Conservation (phyloP, 2,888 invertebrate species). For the Tetragonula carbonaria region DNA sequence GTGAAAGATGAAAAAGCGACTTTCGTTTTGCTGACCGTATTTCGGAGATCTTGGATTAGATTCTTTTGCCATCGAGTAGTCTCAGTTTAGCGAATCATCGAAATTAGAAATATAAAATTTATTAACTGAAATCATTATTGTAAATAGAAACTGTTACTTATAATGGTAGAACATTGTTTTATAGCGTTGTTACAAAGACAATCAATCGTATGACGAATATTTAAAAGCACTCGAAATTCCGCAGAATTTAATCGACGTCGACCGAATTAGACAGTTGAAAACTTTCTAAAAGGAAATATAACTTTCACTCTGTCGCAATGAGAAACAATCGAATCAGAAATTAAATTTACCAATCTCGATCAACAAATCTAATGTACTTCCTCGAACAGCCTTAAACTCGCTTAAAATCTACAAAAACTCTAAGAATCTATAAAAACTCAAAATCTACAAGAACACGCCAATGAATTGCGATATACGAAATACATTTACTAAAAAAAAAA, state of each 20-base stretch:
- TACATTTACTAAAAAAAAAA: neutral
- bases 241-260: neutral
- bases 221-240: neutral
- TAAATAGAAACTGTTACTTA: too few relatives aligned
- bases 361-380: neutral
- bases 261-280: neutral
- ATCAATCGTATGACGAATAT: neutral
- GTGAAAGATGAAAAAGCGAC: neutral
- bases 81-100: too few relatives aligned
- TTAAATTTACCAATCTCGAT: neutral
- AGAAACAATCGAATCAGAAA: neutral
- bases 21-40: too few relatives aligned
- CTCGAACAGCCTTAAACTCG: neutral
- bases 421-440: too few relatives aligned
- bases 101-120: too few relatives aligned
- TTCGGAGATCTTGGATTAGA: too few relatives aligned
- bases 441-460: too few relatives aligned
- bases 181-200: too few relatives aligned
- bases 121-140: too few relatives aligned
- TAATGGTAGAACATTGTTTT: too few relatives aligned
- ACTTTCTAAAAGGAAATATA: neutral
- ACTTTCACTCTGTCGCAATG: neutral
- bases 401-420: neutral
- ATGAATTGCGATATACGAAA: neutral
- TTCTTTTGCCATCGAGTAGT: too few relatives aligned